Percentiles rank a stretch among this genome's conserved stretches.
These are phyloP conservation scores for Epirrhoe tristata DNA, from an alignment of 2,888 invertebrate genomes.

Conservation along the genomic window DNA sequence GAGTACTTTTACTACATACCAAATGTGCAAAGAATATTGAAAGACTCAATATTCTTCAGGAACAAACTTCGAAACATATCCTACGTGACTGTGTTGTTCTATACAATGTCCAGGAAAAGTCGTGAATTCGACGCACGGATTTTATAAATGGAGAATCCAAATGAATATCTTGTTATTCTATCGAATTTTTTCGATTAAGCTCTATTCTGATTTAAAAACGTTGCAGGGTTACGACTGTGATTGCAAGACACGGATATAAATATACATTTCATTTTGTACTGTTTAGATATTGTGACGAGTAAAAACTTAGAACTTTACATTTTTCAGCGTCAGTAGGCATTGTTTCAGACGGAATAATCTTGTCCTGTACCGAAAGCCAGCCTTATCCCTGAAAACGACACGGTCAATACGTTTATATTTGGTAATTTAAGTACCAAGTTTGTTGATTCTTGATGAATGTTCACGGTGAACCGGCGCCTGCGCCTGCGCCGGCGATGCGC, in stretches of 20 bases:
- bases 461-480: slow-evolving; percentile 25
- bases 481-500: slow-evolving; percentile 21
- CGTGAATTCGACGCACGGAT: background rate
- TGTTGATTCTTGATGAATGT: slow-evolving; percentile 9
- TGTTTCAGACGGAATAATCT: no score
- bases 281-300: no score
- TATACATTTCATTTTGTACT: no score
- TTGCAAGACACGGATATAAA: no score
- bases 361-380: no score
- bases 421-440: no score
- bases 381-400: no score
- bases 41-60: background rate
- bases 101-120: background rate
- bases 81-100: background rate
- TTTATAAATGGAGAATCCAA: background rate
- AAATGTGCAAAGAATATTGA: background rate
- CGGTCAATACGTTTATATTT: no score
- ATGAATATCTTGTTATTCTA: background rate
- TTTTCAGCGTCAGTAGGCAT: no score
- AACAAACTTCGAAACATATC: background rate
- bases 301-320: no score
- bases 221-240: no score
- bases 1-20: background rate
- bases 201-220: no score
- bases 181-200: background rate